These are phyloP conservation scores for Spea multiplicata DNA, from an alignment of 2,113 vertebrate genomes.

Conservation along the genomic window DNA sequence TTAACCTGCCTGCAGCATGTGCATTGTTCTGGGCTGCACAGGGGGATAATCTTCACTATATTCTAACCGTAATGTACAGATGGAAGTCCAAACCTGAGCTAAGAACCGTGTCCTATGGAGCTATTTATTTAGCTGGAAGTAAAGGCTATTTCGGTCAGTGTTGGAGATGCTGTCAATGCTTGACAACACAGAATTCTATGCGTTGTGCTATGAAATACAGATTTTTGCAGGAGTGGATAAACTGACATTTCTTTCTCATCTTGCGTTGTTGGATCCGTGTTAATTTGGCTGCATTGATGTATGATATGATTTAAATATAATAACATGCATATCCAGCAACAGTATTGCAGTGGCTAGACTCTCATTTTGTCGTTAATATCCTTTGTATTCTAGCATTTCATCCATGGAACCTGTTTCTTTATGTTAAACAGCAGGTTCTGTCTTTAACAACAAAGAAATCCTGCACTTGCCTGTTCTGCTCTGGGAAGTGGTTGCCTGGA, in stretches of 20 bases:
- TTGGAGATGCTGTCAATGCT: not conserved
- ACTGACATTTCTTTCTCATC: not conserved
- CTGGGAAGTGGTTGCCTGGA: constrained; percentile 59
- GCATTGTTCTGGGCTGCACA: constrained; percentile 1
- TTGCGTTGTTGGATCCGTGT: not conserved
- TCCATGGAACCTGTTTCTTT: not conserved
- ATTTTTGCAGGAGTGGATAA: not conserved
- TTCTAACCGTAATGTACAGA: not conserved
- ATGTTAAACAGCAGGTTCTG: constrained; percentile 17
- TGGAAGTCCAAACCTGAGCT: not conserved
- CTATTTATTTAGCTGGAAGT: not conserved
- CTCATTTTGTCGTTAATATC: not conserved
- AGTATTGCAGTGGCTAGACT: not conserved
- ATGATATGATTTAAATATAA: not conserved
- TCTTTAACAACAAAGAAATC: constrained; percentile 54
- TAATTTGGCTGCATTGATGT: not conserved
- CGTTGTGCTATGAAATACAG: not conserved
- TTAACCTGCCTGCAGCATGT: constrained; percentile 25
- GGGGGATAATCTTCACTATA: not conserved
- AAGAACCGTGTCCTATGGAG: not conserved
- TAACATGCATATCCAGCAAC: not conserved
- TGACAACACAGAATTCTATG: not conserved
- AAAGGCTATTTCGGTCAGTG: not conserved
- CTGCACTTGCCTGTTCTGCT: constrained; percentile 63
- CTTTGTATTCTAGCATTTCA: constrained; percentile 24